Conservation (phyloP, 2,888 invertebrate species). For the Smittia aterrima region DNA sequence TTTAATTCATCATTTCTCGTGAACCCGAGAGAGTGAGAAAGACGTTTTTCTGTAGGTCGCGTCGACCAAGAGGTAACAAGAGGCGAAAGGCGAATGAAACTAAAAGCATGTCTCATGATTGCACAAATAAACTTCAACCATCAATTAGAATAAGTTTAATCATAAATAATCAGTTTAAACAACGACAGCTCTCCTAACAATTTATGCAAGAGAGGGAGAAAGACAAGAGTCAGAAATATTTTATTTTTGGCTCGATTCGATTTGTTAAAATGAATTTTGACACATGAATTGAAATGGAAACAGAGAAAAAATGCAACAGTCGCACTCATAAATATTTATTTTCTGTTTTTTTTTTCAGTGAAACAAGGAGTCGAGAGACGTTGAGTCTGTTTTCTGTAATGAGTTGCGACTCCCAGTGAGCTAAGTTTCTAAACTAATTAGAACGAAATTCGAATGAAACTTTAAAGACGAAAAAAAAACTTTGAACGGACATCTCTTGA, state of each 20-base stretch:
- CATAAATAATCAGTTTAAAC: not conserved
- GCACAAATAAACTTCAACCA: not conserved
- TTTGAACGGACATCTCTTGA: too few species aligned
- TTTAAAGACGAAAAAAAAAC: too few species aligned
- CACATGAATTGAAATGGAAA: constrained; percentile 8
- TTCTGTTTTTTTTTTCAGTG: not conserved
- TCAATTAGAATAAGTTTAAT: not conserved
- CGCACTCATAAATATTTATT: constrained; percentile 9
- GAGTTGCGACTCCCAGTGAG: too few species aligned
- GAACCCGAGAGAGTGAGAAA: not conserved
- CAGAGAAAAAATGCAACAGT: not conserved
- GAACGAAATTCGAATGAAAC: too few species aligned
- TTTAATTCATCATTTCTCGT: constrained; percentile 6
- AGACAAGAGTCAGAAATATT: not conserved
- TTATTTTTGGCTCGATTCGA: constrained; percentile 1
- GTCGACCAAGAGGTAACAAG: not conserved
- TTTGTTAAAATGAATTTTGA: constrained; percentile 9
- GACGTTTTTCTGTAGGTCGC: not conserved
- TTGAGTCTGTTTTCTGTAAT: too few species aligned
- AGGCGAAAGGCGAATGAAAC: not conserved
- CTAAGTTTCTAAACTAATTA: not conserved
- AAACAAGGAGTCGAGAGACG: too few species aligned
- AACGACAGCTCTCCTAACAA: not conserved
- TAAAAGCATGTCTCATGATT: not conserved
- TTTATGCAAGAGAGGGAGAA: not conserved